A percentile compares a stretch with the other conserved stretches of the same genome.
Conservation (phyloP, 1,140 invertebrate species). For the Sipha flava region DNA sequence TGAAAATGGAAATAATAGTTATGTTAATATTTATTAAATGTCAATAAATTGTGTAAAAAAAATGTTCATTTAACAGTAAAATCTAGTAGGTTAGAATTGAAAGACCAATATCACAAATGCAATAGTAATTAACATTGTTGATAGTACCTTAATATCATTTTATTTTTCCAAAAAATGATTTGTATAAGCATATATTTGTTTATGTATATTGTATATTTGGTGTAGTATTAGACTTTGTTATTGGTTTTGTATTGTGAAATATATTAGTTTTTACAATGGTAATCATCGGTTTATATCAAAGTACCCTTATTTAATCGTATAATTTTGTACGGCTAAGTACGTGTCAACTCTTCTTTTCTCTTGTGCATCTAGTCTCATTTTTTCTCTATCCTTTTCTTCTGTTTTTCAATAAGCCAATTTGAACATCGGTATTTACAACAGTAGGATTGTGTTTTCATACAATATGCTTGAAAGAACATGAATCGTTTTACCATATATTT, state of each 20-base stretch:
- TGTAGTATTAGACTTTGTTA: background rate
- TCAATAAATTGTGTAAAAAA: too few species aligned
- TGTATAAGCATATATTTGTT: too few species aligned
- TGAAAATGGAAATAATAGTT: too few species aligned
- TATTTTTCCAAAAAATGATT: too few species aligned
- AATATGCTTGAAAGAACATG: background rate
- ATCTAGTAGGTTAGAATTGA: too few species aligned
- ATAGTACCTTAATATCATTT: too few species aligned
- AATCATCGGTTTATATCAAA: background rate
- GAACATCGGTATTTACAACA: background rate
- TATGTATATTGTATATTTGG: too few species aligned
- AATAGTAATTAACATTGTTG: too few species aligned
- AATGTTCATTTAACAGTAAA: too few species aligned
- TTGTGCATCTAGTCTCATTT: background rate
- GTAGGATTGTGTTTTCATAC: slow-evolving; percentile 8
- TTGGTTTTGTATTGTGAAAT: background rate
- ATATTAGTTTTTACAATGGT: background rate
- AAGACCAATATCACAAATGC: too few species aligned
- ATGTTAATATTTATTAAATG: too few species aligned
- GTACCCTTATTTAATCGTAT: background rate
- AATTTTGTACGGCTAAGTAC: background rate
- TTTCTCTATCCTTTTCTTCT: background rate
- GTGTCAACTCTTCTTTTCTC: background rate
- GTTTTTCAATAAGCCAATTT: slow-evolving; percentile 17
- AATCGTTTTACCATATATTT: background rate